These are phyloP conservation scores for Andinoacara biseriatus DNA, from an alignment of 2,113 vertebrate species.

Conservation along the genomic window DNA sequence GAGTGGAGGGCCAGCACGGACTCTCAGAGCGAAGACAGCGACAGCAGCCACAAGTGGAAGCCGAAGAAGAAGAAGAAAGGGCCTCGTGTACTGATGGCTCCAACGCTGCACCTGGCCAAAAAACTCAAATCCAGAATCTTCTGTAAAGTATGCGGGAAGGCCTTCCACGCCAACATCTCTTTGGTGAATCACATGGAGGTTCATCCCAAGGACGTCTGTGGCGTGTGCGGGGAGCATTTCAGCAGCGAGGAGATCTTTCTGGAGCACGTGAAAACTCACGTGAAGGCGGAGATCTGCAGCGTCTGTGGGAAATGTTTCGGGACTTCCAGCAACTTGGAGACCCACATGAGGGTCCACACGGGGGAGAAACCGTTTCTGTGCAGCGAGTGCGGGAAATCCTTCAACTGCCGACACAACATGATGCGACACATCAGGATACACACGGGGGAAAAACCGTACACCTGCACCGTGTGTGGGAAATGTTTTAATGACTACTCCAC, in stretches of 20 bases:
- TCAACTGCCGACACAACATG: constrained; percentile 72
- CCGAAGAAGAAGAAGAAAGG: not conserved
- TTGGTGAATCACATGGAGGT: constrained; percentile 59
- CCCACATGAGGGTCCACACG: constrained; percentile 63
- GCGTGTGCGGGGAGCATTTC: constrained; percentile 48
- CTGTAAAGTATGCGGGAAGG: constrained; percentile 62
- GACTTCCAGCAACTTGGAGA: constrained; percentile 46
- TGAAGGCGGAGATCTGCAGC: constrained; percentile 53
- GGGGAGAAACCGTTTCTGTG: constrained; percentile 68
- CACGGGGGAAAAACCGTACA: constrained; percentile 70
- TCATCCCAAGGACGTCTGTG: constrained; percentile 59
- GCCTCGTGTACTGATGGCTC: not conserved
- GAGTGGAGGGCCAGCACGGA: constrained; percentile 22
- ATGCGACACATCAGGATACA: constrained; percentile 68
- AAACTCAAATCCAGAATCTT: constrained; percentile 17
- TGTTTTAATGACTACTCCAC: constrained; percentile 61
- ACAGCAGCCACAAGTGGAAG: not conserved
- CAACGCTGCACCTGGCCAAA: not conserved
- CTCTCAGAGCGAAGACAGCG: constrained; percentile 14
- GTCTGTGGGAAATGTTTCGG: constrained; percentile 70
- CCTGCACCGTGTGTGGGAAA: constrained; percentile 59
- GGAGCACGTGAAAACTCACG: constrained; percentile 46
- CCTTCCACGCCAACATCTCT: constrained; percentile 49
- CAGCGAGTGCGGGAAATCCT: constrained; percentile 61
- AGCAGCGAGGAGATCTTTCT: constrained; percentile 27